phyloP scores from a whole-genome alignment of 92 coral and sea anemone genomes.

The Bergia puertoricense region DNA sequence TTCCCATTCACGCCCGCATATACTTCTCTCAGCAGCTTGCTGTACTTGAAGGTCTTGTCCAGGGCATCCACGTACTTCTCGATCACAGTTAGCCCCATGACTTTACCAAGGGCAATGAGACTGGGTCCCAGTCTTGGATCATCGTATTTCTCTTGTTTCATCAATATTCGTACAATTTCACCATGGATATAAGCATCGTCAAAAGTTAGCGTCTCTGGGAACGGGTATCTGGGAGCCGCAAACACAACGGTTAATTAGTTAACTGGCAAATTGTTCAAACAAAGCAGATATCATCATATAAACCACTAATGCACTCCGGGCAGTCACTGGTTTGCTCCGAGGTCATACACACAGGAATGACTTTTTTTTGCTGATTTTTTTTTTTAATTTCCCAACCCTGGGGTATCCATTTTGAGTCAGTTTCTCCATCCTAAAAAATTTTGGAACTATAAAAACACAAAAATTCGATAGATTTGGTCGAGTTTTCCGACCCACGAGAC shows the following conservation, averaged over 20 bases:
- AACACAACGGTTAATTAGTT: background rate
- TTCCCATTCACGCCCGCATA: conserved; percentile 96
- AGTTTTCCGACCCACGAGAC: too few relatives aligned
- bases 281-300: background rate
- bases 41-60: conserved; percentile 94
- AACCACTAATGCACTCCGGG: too few relatives aligned
- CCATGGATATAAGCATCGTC: conserved; percentile 98
- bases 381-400: too few relatives aligned
- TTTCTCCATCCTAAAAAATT: too few relatives aligned
- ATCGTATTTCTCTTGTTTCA: conserved; percentile 89
- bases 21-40: conserved; percentile 83
- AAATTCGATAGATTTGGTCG: too few relatives aligned
- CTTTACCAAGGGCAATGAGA: conserved; percentile 85
- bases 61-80: conserved; percentile 96
- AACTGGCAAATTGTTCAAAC: background rate
- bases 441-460: too few relatives aligned
- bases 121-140: conserved; percentile 85
- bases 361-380: too few relatives aligned
- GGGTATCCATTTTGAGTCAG: too few relatives aligned
- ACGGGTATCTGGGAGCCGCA: conserved; percentile 46
- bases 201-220: conserved; percentile 78
- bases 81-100: conserved; percentile 94
- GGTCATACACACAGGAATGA: too few relatives aligned
- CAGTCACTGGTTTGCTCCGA: too few relatives aligned
- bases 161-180: conserved; percentile 85